phyloP scores from a whole-genome alignment of 2,113 vertebrate genomes.

The Bubo blakistoni region DNA sequence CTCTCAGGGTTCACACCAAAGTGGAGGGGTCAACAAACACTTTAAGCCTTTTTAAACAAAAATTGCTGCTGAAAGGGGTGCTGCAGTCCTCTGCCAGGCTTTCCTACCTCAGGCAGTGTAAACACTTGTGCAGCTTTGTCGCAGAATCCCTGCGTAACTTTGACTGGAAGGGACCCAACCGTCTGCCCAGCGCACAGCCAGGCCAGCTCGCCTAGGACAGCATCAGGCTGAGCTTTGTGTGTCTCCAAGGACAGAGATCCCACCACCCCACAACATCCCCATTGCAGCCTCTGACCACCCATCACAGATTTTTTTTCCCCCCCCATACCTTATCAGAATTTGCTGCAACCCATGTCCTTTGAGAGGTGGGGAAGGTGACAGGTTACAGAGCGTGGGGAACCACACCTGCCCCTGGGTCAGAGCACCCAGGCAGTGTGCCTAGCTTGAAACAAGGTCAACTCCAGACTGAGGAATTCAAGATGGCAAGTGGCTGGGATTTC shows the following conservation, averaged over 20 bases:
- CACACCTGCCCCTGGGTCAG: background rate
- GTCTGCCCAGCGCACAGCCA: fast-evolving
- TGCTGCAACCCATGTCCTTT: background rate
- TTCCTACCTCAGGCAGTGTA: background rate
- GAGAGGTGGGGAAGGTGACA: background rate
- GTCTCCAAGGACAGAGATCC: background rate
- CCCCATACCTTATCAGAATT: background rate
- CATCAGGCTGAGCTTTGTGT: background rate
- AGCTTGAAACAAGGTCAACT: fast-evolving
- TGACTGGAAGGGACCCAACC: background rate
- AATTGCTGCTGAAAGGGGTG: background rate
- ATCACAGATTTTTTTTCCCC: fast-evolving
- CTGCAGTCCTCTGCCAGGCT: background rate
- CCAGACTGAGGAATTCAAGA: background rate
- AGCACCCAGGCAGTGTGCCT: fast-evolving
- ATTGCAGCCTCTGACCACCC: background rate
- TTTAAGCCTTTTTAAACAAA: background rate
- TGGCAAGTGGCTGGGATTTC: background rate
- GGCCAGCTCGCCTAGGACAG: background rate
- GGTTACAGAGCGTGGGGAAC: background rate
- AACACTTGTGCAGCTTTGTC: background rate
- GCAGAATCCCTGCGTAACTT: fast-evolving
- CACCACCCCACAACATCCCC: background rate
- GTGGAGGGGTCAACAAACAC: background rate
- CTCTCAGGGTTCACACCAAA: fast-evolving